Evolutionary conservation across 1,140 invertebrate genomes (phyloP), one percentile per base, ranked within the genome.

Genomic region (Potamilus streckersoni): DNA sequence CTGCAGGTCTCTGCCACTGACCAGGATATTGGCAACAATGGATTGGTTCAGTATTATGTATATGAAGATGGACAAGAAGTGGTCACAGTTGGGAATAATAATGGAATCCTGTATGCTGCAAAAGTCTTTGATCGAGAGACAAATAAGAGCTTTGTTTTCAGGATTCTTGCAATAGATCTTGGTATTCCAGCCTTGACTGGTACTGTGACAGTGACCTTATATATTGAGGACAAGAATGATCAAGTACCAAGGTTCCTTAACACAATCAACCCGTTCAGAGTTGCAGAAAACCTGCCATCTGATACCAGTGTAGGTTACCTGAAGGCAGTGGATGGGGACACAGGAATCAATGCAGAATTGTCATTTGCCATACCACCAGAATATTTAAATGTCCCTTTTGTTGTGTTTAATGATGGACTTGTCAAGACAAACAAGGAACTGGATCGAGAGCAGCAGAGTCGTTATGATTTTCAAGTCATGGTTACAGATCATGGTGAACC

Each of bases 1-100:
- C 89, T 96, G 65, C 79, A 92, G 94, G 93, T 83, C n/a, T 82
- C 76, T 14, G 98, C 98, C 0, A 92, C 91, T 8, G 98, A 99
- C 89, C 90, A 91, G 19, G 98, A 99, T 89, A 94, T 95, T 83
- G 97, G 96, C 0, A 92, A 93, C 63, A 99, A 99, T 91, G 95
- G 96, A 1, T 92, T 93, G 1, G 91, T 99, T 12, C 93, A 92
- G n/a, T 99, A 98, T 89, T 72, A 57, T 17, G 31, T 81, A 2
- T 69, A 83, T 66, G 73, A 67, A 6, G 79, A 80, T 66, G 72
- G 75, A 71, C n/a, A 49, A 4, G 73, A 79, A 2, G 71, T 73
- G 12, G 84, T 87, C 62, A 65, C 66, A 27, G 78, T 87, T 15
- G 79, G 84, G 57, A 66, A 73, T 2, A 71, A 71, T 1, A 81